Evolutionary conservation across 2,113 vertebrate genomes (phyloP).

Genomic region (Onychorhynchus coronatus): DNA sequence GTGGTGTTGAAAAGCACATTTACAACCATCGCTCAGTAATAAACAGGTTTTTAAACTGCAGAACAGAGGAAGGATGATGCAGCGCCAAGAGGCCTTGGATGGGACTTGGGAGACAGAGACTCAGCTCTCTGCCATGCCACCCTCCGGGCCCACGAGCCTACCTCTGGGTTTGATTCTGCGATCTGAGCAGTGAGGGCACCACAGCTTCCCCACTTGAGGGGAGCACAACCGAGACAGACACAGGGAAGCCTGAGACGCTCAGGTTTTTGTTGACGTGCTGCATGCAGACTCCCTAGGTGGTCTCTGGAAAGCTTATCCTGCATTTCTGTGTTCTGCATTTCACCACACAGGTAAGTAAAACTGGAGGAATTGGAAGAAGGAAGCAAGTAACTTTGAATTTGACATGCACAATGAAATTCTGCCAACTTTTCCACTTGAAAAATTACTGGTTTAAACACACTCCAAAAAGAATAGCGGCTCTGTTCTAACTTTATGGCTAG

Average conservation of each 20-base stretch:
- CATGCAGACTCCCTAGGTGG: rapidly evolving
- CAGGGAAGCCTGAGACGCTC: background rate
- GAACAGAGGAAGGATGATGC: background rate
- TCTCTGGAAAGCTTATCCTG: background rate
- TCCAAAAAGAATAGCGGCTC: background rate
- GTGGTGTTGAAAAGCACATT: rapidly evolving
- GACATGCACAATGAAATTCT: background rate
- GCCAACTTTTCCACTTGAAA: background rate
- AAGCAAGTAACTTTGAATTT: background rate
- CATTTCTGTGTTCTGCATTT: background rate
- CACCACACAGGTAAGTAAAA: background rate
- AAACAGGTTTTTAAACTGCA: background rate
- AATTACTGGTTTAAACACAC: background rate
- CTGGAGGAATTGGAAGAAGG: background rate
- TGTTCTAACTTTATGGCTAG: background rate
- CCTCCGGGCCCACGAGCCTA: rapidly evolving
- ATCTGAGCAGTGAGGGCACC: background rate
- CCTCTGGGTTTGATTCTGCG: rapidly evolving
- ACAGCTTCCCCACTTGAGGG: background rate
- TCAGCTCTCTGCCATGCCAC: rapidly evolving
- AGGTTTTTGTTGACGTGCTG: rapidly evolving
- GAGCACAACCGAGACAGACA: background rate
- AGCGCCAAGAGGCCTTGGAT: rapidly evolving
- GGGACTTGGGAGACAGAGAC: background rate
- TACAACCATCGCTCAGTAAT: rapidly evolving